Evolutionary conservation across 2,797 vertebrate species (phyloP), one percentile per base, ranked within the genome.

Genomic region (Synanceia verrucosa): DNA sequence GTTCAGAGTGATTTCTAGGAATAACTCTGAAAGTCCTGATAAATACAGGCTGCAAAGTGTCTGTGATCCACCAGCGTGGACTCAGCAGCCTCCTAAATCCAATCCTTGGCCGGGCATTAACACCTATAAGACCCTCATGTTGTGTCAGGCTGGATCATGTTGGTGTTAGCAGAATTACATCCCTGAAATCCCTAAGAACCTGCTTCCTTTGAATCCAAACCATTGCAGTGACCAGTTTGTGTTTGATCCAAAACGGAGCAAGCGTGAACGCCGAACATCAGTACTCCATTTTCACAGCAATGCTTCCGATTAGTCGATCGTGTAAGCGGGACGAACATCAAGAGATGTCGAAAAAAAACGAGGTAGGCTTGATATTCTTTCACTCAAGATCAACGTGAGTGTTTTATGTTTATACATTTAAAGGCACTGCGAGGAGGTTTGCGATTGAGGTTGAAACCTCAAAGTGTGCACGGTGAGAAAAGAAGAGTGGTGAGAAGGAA

Each of bases 261-360:
- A 76, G 59, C 31, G 23, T 13, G 0, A 48, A 71, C 18, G 8
- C 33, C 48, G 47, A 44, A 79, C 83, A 84, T 87, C 81, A 83
- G 69, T 69, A 41, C 48, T 41, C 56, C 59, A 70, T 86, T 89
- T 88, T 72, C 78, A 82, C 82, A 72, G 83, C 56, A 52, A 86
- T 46, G 81, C 71, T 63, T 85, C 74, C 39, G 67, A 88, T 90
- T 86, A 83, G 78, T 69, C 57, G 23, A 80, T 86, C 59, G 33
- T 59, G 75, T 83, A 65, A 70, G 65, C 43, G 37, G 76, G 55
- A 58, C 69, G 65, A 65, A 31, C 47, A 83, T 83, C 69, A 72
- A 52, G 41, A 70, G 48, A 78, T 58, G 62, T 34, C 36, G 62
- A 53, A 46, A 65, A 24, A 64, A 34, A 68, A 44, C 10, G 47